A percentile compares a stretch with the other conserved stretches of the same genome.
Conservation (phyloP, 2,888 invertebrate genomes). For the Dioctria rufipes region DNA sequence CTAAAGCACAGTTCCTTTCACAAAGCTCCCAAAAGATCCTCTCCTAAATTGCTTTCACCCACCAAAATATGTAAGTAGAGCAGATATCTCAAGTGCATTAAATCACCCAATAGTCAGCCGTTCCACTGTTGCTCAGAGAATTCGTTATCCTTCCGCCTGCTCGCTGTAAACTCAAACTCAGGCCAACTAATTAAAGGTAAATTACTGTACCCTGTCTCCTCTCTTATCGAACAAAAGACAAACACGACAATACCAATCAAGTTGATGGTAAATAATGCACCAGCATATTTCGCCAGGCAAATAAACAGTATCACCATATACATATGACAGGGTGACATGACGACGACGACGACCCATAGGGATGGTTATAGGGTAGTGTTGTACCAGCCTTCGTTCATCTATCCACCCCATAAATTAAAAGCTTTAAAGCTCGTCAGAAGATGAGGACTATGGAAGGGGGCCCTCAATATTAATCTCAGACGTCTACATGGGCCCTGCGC, state of each 20-base stretch:
- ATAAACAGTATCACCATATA: constrained; percentile 5
- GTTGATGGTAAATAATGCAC: constrained; percentile 47
- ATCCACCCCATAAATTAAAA: constrained; percentile 40
- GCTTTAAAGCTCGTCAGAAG: constrained; percentile 49
- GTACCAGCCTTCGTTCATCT: constrained; percentile 4
- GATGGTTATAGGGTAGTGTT: neutral
- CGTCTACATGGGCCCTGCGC: constrained; percentile 21
- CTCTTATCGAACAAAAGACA: constrained; percentile 47
- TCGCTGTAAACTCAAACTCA: neutral
- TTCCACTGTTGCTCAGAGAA: neutral
- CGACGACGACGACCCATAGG: constrained; percentile 8
- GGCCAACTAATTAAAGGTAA: constrained; percentile 51
- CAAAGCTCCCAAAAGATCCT: no score
- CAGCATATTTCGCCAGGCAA: constrained; percentile 33
- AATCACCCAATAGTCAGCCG: neutral
- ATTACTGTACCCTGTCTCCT: constrained; percentile 41
- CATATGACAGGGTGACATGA: constrained; percentile 22
- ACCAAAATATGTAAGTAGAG: no score
- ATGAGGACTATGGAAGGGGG: neutral
- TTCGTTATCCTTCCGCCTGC: neutral
- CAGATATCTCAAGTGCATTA: no score
- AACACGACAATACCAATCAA: constrained; percentile 51
- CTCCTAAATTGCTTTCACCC: no score
- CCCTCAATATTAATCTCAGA: constrained; percentile 40
- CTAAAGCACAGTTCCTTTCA: no score